These are phyloP conservation scores for Linnaemya vulpina DNA, from an alignment of 2,888 invertebrate genomes.

Conservation along the genomic window DNA sequence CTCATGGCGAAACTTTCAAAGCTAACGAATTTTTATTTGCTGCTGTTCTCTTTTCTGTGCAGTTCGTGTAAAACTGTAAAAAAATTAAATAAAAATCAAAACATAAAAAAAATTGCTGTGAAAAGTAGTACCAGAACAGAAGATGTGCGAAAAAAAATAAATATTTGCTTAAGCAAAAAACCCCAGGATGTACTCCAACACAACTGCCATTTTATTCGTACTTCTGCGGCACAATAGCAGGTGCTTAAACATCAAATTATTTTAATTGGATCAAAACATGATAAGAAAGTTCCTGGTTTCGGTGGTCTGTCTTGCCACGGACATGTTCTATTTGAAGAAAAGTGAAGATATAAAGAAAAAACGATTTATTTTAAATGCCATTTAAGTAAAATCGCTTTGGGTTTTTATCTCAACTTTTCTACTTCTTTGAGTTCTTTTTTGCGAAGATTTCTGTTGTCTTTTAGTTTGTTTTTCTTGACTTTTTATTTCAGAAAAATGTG, in stretches of 20 bases:
- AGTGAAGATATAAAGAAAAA: slow-evolving; percentile 14
- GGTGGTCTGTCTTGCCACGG: slow-evolving; percentile 40
- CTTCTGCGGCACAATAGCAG: slow-evolving; percentile 71
- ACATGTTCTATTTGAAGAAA: background rate
- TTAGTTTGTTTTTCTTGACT: slow-evolving; percentile 28
- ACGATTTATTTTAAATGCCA: slow-evolving; percentile 50
- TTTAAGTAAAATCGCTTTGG: slow-evolving; percentile 41
- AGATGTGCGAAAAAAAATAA: slow-evolving; percentile 5
- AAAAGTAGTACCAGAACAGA: background rate
- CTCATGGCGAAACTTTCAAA: slow-evolving; percentile 5
- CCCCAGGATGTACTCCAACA: slow-evolving; percentile 16
- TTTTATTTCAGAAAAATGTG: slow-evolving; percentile 21
- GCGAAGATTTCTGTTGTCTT: background rate
- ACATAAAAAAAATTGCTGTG: background rate
- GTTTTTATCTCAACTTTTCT: background rate
- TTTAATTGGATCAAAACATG: slow-evolving; percentile 74
- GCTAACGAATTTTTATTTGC: slow-evolving; percentile 18
- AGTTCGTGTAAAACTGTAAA: background rate
- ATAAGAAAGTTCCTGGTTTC: slow-evolving; percentile 59
- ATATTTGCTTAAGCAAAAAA: slow-evolving; percentile 21
- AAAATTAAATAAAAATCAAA: background rate
- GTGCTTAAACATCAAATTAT: slow-evolving; percentile 74
- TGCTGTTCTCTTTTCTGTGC: slow-evolving; percentile 22
- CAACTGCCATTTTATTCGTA: slow-evolving; percentile 41
- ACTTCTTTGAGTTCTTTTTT: background rate